These are phyloP conservation scores for Philantomba maxwellii DNA, from an alignment of 2,113 vertebrate species.

Conservation along the genomic window DNA sequence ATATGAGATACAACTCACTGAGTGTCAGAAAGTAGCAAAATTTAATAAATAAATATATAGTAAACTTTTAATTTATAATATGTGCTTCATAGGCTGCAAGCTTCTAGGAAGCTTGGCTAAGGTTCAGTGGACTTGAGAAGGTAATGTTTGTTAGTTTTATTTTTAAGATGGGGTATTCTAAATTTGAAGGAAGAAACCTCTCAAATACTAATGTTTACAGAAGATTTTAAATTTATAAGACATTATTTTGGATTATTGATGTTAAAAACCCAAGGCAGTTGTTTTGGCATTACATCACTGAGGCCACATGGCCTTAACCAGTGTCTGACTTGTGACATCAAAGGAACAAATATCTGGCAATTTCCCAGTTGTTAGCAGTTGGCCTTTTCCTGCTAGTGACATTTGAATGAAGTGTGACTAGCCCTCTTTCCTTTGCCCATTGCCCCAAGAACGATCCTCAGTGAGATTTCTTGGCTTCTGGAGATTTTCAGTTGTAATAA, in stretches of 20 bases:
- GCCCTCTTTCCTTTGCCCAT: constrained; percentile 29
- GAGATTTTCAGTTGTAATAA: background rate
- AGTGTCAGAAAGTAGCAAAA: background rate
- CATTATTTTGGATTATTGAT: background rate
- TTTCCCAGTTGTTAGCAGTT: constrained; percentile 27
- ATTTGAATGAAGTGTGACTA: constrained; percentile 41
- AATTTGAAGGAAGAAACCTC: background rate
- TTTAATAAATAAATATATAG: background rate
- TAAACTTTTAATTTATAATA: background rate
- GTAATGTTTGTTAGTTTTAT: background rate
- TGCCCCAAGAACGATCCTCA: background rate
- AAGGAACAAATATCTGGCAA: constrained; percentile 35
- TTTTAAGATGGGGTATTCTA: constrained; percentile 16
- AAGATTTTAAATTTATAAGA: background rate
- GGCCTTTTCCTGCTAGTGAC: constrained; percentile 1
- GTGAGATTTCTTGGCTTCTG: background rate
- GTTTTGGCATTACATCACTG: background rate
- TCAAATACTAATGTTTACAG: background rate
- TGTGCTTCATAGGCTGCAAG: background rate
- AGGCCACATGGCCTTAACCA: background rate
- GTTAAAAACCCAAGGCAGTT: background rate
- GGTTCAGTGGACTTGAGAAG: background rate
- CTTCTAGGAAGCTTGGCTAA: background rate
- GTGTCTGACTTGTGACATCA: constrained; percentile 14
- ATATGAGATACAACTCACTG: background rate